Base-by-base conservation (phyloP, 2,113 vertebrate genomes). In the Ceyx cyanopectus region DNA sequence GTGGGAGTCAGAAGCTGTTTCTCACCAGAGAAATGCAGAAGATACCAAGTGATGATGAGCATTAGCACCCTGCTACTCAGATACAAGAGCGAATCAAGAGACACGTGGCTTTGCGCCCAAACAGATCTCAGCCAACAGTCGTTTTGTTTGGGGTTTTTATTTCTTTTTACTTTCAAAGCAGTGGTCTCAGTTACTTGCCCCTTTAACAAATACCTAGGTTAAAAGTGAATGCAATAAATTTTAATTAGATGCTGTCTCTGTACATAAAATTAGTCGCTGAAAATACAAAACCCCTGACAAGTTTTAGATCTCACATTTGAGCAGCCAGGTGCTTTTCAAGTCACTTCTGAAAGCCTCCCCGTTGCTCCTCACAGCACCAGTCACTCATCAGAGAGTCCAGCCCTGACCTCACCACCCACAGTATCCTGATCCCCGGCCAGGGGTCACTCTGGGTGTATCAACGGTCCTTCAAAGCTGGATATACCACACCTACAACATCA, bases 371-470 rank as follows among this genome's bases (percentile, higher is more conserved):
- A 3, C 21, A 24, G 11, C 57, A 23, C 23, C n/a, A 51, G 1
- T 5, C 22, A 18, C 22, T 8, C 19, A 10, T 3, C 2, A 6
- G n/a, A 34, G 24, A 34, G 21, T 24, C 65, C 46, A 40, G 63
- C 53, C 26, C 60, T 5, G 14, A 32, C 29, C 40, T 29, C 18
- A 9, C 15, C 1, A 2, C 45, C 27, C 1, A 0, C 5, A 1
- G 29, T 3, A 13, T 29, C 30, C 80, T 18, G 58, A 30, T 67
- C 62, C 53, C 69, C 7, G 48, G 57, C 7, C n/a, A 22, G 24
- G 10, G 37, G 9, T 50, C 40, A 14, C 58, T 53, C 77, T 6
- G 0, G 1, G 8, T 5, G 5, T 27, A 19, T 21, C 1, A 4
- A 22, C 1, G n/a, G 20, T 7, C 6, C 0, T 5, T 26, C 58